Evolutionary conservation across 2,797 vertebrate species (phyloP).

Genomic region (Lepilemur ruficaudatus): DNA sequence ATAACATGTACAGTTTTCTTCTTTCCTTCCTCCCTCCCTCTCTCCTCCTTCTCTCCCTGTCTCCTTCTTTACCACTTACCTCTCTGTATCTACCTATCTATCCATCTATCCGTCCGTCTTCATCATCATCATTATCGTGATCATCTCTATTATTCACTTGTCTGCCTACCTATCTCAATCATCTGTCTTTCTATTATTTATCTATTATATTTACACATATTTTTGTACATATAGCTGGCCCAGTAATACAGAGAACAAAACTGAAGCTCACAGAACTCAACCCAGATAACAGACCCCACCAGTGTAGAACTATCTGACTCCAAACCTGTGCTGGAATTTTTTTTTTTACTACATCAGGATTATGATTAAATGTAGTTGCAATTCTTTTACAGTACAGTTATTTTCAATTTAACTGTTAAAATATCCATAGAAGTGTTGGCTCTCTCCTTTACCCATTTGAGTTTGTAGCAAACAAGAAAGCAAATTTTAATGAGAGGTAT

Average conservation of each 20-base stretch:
- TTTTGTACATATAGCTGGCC: not conserved
- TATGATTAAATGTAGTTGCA: conserved; percentile 28
- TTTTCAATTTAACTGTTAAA: conserved; percentile 29
- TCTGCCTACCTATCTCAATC: not conserved
- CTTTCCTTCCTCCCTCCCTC: not conserved
- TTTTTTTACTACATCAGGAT: not conserved
- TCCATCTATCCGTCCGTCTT: not conserved
- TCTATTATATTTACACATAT: not conserved
- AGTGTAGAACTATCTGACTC: not conserved
- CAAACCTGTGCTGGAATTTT: not conserved
- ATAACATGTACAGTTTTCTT: not conserved
- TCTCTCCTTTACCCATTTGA: not conserved
- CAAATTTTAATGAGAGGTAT: not conserved
- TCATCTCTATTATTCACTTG: not conserved
- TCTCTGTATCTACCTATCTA: not conserved
- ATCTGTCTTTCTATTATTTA: not conserved
- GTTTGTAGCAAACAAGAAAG: conserved; percentile 10
- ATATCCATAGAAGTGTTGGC: not conserved
- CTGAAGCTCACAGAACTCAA: not conserved
- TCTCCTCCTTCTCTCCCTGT: not conserved
- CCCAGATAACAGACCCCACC: not conserved
- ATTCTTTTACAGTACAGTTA: conserved; percentile 38
- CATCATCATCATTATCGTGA: not conserved
- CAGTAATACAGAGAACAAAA: not conserved
- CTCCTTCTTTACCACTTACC: not conserved